phyloP scores from a whole-genome alignment of 2,113 vertebrate species.

The Myotis lucifugus region DNA sequence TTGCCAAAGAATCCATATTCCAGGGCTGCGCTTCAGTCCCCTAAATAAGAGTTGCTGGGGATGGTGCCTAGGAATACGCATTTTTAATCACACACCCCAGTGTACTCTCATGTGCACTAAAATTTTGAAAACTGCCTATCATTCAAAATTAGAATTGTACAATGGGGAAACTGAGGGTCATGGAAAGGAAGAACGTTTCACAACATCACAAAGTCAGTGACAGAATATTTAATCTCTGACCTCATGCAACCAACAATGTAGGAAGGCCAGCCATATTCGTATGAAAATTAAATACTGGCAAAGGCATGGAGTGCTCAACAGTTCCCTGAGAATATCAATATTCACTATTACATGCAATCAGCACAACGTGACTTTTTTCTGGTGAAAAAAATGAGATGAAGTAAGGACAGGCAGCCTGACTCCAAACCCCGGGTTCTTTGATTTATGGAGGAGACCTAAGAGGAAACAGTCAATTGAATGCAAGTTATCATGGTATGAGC shows the following conservation, averaged over 20 bases:
- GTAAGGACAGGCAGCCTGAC: not conserved
- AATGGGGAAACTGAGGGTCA: not conserved
- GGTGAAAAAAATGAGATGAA: conserved; percentile 23
- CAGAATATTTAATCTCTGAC: not conserved
- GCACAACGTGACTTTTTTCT: not conserved
- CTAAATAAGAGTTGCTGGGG: not conserved
- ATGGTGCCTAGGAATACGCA: not conserved
- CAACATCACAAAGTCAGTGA: not conserved
- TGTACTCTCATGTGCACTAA: not conserved
- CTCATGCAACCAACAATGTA: not conserved
- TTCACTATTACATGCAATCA: not conserved
- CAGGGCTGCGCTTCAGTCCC: not conserved
- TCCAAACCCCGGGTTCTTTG: not conserved
- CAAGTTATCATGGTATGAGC: not conserved
- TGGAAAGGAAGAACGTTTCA: not conserved
- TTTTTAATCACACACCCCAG: not conserved
- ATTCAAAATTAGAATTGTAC: not conserved
- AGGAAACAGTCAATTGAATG: not conserved
- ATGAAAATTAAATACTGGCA: not conserved
- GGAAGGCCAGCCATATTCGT: not conserved
- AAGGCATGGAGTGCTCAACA: not conserved
- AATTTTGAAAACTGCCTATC: not conserved
- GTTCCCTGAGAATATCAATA: not conserved
- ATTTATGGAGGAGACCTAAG: not conserved
- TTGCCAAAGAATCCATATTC: not conserved